A percentile compares a stretch with the other conserved stretches of the same genome.
phyloP scores from a whole-genome alignment of 2,797 vertebrate genomes.

The Darevskia mixta region DNA sequence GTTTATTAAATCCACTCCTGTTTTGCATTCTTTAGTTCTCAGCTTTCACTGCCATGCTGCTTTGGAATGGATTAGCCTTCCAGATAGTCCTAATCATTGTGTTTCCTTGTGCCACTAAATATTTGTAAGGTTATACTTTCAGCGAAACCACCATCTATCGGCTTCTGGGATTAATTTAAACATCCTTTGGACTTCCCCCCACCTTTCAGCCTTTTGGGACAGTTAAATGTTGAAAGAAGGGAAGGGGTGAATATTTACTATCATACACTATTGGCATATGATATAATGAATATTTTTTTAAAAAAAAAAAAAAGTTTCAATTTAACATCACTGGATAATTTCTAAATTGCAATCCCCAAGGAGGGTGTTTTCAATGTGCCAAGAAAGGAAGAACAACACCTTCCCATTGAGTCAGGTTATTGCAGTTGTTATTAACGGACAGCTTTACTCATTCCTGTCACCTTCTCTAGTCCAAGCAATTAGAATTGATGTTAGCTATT shows the following conservation, averaged over 20 bases:
- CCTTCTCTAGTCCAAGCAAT: neutral
- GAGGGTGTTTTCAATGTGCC: neutral
- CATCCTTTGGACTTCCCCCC: neutral
- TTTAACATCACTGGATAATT: neutral
- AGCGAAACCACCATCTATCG: neutral
- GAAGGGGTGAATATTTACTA: too few species aligned
- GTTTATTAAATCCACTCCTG: neutral
- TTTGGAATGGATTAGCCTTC: conserved; percentile 19
- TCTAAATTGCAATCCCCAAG: neutral
- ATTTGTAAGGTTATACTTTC: conserved; percentile 12
- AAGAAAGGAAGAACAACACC: neutral
- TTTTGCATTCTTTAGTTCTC: conserved; percentile 9
- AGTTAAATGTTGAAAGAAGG: neutral
- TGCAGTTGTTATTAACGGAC: neutral
- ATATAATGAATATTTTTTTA: neutral
- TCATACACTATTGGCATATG: neutral
- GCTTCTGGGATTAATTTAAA: conserved; percentile 18
- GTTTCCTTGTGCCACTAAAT: conserved; percentile 6
- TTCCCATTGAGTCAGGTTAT: neutral
- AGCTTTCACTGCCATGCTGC: neutral
- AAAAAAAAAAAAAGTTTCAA: too few species aligned
- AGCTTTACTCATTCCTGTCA: neutral
- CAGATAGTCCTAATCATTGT: conserved; percentile 1
- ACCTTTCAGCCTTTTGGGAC: neutral
- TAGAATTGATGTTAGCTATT: neutral